Evolutionary conservation across 2,797 vertebrate genomes (phyloP).

Genomic region (Gymnothorax javanicus): DNA sequence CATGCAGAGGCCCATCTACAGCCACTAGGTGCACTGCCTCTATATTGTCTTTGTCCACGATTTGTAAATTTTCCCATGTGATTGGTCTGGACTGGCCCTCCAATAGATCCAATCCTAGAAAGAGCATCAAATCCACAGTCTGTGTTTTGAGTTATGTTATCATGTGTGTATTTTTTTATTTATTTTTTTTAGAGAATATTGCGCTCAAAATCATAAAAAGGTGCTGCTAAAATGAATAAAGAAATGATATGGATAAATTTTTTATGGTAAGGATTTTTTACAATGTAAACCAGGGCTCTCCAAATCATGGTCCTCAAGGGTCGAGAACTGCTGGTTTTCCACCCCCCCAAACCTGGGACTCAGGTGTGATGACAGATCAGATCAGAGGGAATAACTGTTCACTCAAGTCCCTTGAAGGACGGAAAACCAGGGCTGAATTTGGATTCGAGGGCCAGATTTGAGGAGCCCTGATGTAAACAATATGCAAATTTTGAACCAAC

Average conservation of each 20-base stretch:
- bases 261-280: background rate
- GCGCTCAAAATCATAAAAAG: slow-evolving; percentile 6
- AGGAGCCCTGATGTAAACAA: background rate
- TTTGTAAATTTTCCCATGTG: slow-evolving; percentile 70
- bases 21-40: slow-evolving; percentile 64
- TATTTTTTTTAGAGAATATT: background rate
- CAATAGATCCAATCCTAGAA: slow-evolving; percentile 67
- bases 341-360: no score
- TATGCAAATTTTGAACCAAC: background rate
- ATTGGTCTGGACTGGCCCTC: slow-evolving; percentile 72
- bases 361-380: no score
- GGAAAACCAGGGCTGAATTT: no score
- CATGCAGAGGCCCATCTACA: slow-evolving; percentile 65
- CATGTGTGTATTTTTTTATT: background rate
- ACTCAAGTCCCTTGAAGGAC: no score
- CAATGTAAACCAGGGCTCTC: no score
- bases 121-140: background rate
- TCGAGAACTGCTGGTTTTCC: no score
- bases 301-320: no score
- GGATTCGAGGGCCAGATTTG: background rate
- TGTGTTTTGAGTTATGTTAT: background rate
- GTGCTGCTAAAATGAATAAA: slow-evolving; percentile 1
- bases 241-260: background rate
- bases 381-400: no score
- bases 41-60: slow-evolving; percentile 71